Conservation (phyloP, 2,113 vertebrate species). For the Malurus melanocephalus region DNA sequence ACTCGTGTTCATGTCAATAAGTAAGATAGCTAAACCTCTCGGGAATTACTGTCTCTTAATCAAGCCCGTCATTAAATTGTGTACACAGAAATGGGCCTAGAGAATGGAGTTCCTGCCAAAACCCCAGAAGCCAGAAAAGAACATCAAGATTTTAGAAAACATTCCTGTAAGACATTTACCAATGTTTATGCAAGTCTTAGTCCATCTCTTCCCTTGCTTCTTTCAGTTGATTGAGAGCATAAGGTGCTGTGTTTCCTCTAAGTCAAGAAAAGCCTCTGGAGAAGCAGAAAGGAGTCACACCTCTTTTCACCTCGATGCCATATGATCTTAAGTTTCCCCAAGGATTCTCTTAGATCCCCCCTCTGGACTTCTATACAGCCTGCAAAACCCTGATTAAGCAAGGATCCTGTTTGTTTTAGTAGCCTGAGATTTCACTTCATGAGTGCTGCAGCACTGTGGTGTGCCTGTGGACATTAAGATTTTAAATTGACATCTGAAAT, state of each 20-base stretch:
- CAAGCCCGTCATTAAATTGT: conserved; percentile 63
- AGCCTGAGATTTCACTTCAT: background rate
- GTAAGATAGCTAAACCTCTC: conserved; percentile 31
- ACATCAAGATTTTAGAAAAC: conserved; percentile 41
- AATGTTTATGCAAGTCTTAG: conserved; percentile 48
- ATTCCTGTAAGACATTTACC: conserved; percentile 39
- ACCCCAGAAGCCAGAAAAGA: conserved; percentile 58
- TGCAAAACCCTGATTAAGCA: background rate
- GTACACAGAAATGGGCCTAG: conserved; percentile 28
- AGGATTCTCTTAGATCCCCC: background rate
- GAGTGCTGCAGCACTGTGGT: background rate
- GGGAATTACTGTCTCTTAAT: conserved; percentile 56
- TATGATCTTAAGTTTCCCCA: background rate
- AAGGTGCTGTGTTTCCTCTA: background rate
- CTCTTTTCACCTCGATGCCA: background rate
- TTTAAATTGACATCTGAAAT: background rate
- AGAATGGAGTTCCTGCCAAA: conserved; percentile 38
- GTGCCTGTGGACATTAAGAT: background rate
- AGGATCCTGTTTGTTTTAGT: background rate
- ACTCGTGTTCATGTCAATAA: background rate
- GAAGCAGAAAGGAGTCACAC: background rate
- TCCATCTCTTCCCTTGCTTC: background rate
- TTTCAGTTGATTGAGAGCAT: background rate
- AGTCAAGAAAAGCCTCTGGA: background rate
- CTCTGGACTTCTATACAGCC: background rate